Evolutionary conservation across 2,113 vertebrate species (phyloP).

Genomic region (Telmatochromis brichardi): DNA sequence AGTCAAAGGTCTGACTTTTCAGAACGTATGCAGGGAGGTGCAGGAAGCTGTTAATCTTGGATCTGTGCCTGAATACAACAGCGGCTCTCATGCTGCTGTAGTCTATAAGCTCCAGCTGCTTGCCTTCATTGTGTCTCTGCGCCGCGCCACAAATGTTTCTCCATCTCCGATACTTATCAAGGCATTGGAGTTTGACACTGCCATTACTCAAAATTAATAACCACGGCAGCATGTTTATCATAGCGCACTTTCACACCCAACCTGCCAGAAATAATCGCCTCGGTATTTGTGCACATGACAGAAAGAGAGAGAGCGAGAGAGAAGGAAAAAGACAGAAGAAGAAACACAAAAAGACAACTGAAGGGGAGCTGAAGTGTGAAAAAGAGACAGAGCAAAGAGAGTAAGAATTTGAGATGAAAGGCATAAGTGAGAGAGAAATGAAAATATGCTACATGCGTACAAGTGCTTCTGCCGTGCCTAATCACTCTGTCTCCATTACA

Average conservation of each 20-base stretch:
- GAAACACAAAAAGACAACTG: constrained; percentile 5
- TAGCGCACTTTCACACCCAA: constrained; percentile 70
- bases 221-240: constrained; percentile 81
- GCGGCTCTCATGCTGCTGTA: constrained; percentile 14
- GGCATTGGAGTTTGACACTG: constrained; percentile 68
- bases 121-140: constrained; percentile 53
- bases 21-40: background rate
- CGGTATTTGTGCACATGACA: constrained; percentile 18
- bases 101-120: constrained; percentile 44
- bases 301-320: background rate
- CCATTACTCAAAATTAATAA: constrained; percentile 80
- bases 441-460: constrained; percentile 7
- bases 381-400: constrained; percentile 17
- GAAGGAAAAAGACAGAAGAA: background rate
- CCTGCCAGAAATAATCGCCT: constrained; percentile 85
- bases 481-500: constrained; percentile 39
- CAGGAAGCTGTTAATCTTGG: constrained; percentile 5
- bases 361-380: constrained; percentile 20
- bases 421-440: background rate
- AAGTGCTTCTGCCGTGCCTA: constrained; percentile 35
- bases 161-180: constrained; percentile 78
- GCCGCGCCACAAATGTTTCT: constrained; percentile 62
- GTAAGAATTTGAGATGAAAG: constrained; percentile 6
- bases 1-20: background rate
- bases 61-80: constrained; percentile 11